phyloP scores from a whole-genome alignment of 1,140 invertebrate species.

The Metopolophium dirhodum region DNA sequence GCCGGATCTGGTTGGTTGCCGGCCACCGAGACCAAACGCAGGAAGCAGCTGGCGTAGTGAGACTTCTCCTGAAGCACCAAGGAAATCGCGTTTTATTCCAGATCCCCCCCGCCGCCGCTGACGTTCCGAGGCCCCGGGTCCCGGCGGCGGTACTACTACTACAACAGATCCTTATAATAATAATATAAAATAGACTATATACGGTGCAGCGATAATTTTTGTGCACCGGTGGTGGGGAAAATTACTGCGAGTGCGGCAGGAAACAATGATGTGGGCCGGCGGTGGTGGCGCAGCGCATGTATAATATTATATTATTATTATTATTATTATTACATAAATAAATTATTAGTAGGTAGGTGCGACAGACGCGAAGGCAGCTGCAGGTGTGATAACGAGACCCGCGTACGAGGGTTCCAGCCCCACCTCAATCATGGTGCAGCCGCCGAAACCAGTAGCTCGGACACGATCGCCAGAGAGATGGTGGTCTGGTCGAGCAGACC shows the following conservation, averaged over 20 bases:
- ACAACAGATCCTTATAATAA: background rate
- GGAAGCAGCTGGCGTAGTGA: constrained; percentile 34
- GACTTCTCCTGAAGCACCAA: background rate
- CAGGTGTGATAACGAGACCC: background rate
- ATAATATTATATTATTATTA: background rate
- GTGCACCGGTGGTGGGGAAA: background rate
- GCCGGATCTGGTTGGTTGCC: constrained; percentile 48
- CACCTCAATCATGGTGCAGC: too few species aligned
- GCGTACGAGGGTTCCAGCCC: background rate
- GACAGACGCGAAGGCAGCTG: background rate
- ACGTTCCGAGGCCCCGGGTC: background rate
- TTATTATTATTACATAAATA: background rate
- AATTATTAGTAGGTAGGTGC: too few species aligned
- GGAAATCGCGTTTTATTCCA: background rate
- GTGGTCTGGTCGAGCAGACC: too few species aligned
- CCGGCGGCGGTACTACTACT: background rate
- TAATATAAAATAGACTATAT: too few species aligned
- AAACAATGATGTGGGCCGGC: background rate
- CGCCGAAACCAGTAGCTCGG: background rate
- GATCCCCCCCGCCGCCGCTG: background rate
- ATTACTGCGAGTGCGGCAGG: background rate
- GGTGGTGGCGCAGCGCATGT: background rate
- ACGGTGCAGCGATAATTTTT: background rate
- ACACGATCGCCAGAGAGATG: too few species aligned
- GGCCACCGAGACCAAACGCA: background rate